Evolutionary conservation across 2,113 vertebrate species (phyloP).

Genomic region (Indri indri): DNA sequence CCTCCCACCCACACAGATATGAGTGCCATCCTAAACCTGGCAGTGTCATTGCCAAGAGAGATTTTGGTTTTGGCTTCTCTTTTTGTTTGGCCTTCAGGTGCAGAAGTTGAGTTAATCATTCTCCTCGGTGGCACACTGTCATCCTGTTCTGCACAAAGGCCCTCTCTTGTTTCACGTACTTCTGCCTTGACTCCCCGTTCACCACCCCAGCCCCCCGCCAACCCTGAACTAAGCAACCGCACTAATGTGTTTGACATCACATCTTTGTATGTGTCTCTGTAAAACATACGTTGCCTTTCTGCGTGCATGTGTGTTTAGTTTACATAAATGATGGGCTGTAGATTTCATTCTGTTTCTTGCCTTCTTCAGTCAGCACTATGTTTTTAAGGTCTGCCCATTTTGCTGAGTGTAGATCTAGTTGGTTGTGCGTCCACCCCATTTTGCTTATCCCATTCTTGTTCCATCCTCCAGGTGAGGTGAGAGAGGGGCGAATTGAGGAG

Average conservation of each 20-base stretch:
- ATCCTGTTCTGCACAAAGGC: neutral
- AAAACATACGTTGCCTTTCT: neutral
- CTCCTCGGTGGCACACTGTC: neutral
- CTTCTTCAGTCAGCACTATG: neutral
- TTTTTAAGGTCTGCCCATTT: neutral
- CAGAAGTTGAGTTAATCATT: neutral
- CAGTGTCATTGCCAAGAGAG: neutral
- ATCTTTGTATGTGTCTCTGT: neutral
- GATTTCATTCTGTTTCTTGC: neutral
- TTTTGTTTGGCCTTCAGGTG: neutral
- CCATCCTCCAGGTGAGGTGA: neutral
- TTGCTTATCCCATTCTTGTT: neutral
- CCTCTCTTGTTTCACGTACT: neutral
- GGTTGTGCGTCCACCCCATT: neutral
- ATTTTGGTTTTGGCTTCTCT: neutral
- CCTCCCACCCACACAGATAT: neutral
- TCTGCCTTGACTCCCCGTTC: neutral
- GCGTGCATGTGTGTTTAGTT: neutral
- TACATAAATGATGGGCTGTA: neutral
- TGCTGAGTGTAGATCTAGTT: neutral
- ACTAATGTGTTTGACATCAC: neutral
- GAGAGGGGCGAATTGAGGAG: neutral
- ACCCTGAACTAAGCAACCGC: neutral
- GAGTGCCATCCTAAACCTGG: neutral
- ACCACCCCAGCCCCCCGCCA: neutral